Evolutionary conservation across 2,888 invertebrate species (phyloP), one percentile per base, ranked within the genome.

Genomic region (Diarsia rubi): DNA sequence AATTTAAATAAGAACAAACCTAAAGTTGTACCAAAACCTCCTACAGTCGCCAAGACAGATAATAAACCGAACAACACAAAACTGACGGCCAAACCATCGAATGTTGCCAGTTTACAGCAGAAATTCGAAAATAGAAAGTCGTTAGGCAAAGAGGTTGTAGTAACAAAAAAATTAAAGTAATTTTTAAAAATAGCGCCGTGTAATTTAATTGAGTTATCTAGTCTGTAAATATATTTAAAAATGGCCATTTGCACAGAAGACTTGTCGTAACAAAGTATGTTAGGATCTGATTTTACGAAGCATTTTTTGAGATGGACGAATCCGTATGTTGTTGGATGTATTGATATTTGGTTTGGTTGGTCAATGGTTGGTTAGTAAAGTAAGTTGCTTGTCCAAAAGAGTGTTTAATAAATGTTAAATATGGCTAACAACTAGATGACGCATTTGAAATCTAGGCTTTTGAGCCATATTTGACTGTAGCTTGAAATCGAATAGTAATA

Each of bases 101-200:
- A 97, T 91, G 98, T 98, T 72, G 98, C 98, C 47, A 97, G 98
- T 75, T 94, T 98, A 86, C 98, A 98, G 89, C 98, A 98, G 88
- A 98, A 98, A 92, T 98, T 98, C 91, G 98, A 98, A 93, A 97
- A 97, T 88, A 93, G 96, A 87, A 97, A 96, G 86, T 95, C 96
- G 21, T 81, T 95, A 77, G 95, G 95, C 24, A 96, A 95, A 92
- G 96, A 96, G 87, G 91, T 94, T 81, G 90, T 86, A 59, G 88
- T 91, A 65, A 90, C 90, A 72, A 95, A 95, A 87, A 82, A 82
- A 76, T 80, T 42, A 73, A 71, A 79, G 70, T 77, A 73, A 60
- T 79, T 80, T 79, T 79, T 78, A 73, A 66, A 71, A 71, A 75
- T 71, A 69, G 74, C 73, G 57, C 57, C 73, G 57, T 42, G 74